phyloP scores from a whole-genome alignment of 2,797 vertebrate species.

The Tangara arthus region DNA sequence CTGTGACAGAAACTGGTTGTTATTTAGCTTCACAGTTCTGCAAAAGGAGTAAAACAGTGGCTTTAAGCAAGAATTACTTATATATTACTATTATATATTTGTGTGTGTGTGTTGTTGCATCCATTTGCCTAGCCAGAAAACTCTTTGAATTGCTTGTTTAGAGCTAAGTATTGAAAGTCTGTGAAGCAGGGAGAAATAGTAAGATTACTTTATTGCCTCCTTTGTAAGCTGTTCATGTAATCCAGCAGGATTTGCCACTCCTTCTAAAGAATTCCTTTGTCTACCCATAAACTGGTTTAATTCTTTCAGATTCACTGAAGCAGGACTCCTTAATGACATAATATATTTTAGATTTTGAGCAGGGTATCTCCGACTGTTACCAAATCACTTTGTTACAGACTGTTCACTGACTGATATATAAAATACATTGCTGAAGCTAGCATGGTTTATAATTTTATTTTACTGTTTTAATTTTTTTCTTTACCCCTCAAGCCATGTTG shows the following conservation, averaged over 20 bases:
- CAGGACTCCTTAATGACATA: not conserved
- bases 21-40: not conserved
- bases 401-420: not conserved
- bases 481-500: not conserved
- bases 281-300: not conserved
- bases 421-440: not conserved
- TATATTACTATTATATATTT: not conserved
- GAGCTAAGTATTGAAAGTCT: not conserved
- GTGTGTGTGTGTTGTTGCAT: not conserved
- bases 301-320: not conserved
- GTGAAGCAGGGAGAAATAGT: not conserved
- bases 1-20: not conserved
- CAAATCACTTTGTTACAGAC: not conserved
- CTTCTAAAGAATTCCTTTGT: not conserved
- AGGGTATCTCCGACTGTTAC: not conserved
- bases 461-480: not conserved
- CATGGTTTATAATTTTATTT: not conserved
- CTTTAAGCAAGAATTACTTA: not conserved
- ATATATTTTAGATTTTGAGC: not conserved
- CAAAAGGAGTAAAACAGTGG: not conserved
- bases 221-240: not conserved
- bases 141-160: not conserved
- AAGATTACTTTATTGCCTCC: not conserved
- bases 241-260: not conserved
- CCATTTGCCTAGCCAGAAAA: not conserved